Evolutionary conservation across 2,888 invertebrate species (phyloP).

Genomic region (Ernsta delagoae): DNA sequence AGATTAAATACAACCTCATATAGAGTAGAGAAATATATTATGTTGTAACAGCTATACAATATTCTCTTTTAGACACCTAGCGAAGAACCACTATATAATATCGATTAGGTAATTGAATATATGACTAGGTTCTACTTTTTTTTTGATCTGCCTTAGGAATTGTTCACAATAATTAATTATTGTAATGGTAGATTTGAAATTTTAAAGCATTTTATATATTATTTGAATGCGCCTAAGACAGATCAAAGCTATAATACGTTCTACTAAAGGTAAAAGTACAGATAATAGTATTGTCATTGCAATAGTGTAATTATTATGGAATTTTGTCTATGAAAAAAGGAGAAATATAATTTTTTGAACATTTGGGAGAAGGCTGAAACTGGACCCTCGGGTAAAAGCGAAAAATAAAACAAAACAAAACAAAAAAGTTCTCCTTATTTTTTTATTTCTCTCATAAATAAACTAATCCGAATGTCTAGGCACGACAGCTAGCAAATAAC

Average conservation of each 20-base stretch:
- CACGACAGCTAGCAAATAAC: conserved; percentile 72
- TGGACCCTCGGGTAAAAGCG: conserved; percentile 61
- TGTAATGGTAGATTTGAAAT: not conserved
- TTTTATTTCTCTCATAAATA: conserved; percentile 81
- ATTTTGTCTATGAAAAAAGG: conserved; percentile 24
- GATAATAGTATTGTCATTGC: conserved; percentile 67
- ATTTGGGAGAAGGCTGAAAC: conserved; percentile 50
- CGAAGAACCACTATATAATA: conserved; percentile 37
- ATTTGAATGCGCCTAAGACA: conserved; percentile 19
- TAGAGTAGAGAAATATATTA: conserved; percentile 44
- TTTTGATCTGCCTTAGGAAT: conserved; percentile 22
- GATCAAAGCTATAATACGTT: conserved; percentile 22
- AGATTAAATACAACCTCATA: conserved; percentile 37
- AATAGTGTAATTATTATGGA: conserved; percentile 57
- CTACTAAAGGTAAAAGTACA: conserved; percentile 26
- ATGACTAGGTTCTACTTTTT: conserved; percentile 42
- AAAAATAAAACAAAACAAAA: conserved; percentile 51
- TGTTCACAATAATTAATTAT: too few relatives aligned
- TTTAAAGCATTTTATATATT: not conserved
- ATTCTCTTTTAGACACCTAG: conserved; percentile 59
- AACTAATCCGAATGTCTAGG: conserved; percentile 77
- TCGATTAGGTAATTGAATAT: conserved; percentile 44
- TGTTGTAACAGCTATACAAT: conserved; percentile 59
- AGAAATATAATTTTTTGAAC: conserved; percentile 38
- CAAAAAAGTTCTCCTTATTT: conserved; percentile 62